Evolutionary conservation across 2,797 vertebrate species (phyloP), one percentile per base, ranked within the genome.

Genomic region (Phalloptychus januarius): DNA sequence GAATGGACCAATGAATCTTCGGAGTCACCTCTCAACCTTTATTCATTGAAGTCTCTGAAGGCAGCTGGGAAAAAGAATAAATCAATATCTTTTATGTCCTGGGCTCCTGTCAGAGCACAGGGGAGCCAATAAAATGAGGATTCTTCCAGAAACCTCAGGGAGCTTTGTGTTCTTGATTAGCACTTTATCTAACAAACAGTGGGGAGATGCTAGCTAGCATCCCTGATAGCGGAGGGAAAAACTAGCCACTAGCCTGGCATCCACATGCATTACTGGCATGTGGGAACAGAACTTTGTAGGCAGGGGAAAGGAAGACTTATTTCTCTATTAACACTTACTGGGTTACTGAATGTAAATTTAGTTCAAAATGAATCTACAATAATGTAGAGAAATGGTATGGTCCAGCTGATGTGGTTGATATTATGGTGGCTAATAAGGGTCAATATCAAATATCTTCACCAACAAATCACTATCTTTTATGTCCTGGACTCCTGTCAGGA

Each of bases 1-100:
- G 86, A 89, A 93, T 89, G 83, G 80, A 83, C 86, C 90, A 79
- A 90, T 92, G 87, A 91, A 89, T 92, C 90, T 88, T 83, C 74
- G 0, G 67, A 70, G 72, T 86, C 87, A 90, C 88, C 90, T 82
- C 83, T 76, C 88, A 87, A 92, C 90, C 85, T 92, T 91, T 86
- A 75, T 74, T 88, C 90, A 83, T 75, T 90, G 56, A 83, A 87
- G 84, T 86, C 81, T 86, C 85, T 82, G 77, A 86, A 85, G 81
- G 74, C 72, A 71, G 38, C 50, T 74, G 52, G n/a, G 18, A 56
- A 56, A 74, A 42, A 74, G 6, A 48, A 38, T 42, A 45, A 70
- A 70, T 70, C 67, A 70, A 70, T 70, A 70, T 70, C n/a, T 70
- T 44, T 70, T 70, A 70, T 70, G 67, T 70, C 42, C 25, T 44